These are phyloP conservation scores for Brotogeris chrysoptera DNA, from an alignment of 2,797 vertebrate genomes.

Conservation along the genomic window DNA sequence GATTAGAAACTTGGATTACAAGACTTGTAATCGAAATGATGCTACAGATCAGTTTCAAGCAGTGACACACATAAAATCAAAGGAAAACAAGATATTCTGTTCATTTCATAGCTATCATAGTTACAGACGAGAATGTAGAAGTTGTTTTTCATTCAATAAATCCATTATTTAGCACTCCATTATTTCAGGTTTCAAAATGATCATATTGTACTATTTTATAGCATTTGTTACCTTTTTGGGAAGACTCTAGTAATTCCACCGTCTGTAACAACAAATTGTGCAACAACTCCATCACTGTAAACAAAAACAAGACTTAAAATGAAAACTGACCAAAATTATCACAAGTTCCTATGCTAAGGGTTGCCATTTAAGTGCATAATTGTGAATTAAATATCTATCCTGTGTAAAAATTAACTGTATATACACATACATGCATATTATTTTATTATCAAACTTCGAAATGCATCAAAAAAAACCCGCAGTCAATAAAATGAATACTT, in stretches of 20 bases:
- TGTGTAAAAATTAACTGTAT: neutral
- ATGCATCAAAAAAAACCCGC: neutral
- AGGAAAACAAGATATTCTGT: neutral
- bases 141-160: neutral
- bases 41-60: neutral
- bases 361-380: neutral
- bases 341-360: neutral
- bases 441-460: neutral
- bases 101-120: neutral
- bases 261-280: conserved; percentile 95
- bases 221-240: conserved; percentile 87
- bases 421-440: neutral
- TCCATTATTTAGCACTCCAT: neutral
- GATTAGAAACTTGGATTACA: neutral
- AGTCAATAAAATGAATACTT: conserved; percentile 71
- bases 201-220: neutral
- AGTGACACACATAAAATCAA: neutral
- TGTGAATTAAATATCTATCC: neutral
- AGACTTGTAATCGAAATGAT: neutral
- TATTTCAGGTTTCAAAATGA: neutral
- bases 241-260: conserved; percentile 96
- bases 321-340: neutral
- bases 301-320: conserved; percentile 52
- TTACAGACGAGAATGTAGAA: neutral
- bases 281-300: conserved; percentile 86